Conservation (phyloP, 2,888 invertebrate species). For the Sclerodermus sp. region DNA sequence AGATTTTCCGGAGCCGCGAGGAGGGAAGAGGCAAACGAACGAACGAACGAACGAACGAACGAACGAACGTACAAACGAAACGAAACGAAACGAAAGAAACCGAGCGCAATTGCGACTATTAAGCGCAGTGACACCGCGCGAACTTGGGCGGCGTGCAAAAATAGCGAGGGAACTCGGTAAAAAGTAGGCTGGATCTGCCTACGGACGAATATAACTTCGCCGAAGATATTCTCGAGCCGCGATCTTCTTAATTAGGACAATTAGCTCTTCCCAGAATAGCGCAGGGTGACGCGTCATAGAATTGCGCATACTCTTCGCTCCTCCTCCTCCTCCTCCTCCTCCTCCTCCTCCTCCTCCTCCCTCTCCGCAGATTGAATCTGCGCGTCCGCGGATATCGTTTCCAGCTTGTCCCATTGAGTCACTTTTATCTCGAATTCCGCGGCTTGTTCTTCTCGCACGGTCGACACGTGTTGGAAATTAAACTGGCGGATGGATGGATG, state of each 20-base stretch:
- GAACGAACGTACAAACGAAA: too few species aligned
- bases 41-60: too few species aligned
- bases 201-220: conserved; percentile 45
- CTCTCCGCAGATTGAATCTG: neutral
- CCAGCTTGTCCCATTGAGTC: conserved; percentile 1
- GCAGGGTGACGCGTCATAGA: conserved; percentile 5
- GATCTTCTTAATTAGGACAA: conserved; percentile 52
- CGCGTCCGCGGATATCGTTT: neutral
- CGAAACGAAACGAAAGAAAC: too few species aligned
- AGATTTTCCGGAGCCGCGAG: too few species aligned
- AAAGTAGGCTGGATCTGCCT: conserved; percentile 39
- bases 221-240: conserved; percentile 44
- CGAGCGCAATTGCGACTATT: too few species aligned
- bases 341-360: too few species aligned
- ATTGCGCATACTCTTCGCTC: conserved; percentile 6
- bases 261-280: conserved; percentile 46
- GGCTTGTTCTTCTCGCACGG: neutral
- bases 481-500: too few species aligned
- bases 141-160: conserved; percentile 21
- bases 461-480: neutral
- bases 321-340: too few species aligned
- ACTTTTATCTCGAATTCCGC: neutral
- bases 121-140: neutral
- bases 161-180: conserved; percentile 39
- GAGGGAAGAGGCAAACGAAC: too few species aligned